Evolutionary conservation across 1,140 invertebrate genomes (phyloP), one percentile per base, ranked within the genome.

Genomic region (Tetragonula clypearis): DNA sequence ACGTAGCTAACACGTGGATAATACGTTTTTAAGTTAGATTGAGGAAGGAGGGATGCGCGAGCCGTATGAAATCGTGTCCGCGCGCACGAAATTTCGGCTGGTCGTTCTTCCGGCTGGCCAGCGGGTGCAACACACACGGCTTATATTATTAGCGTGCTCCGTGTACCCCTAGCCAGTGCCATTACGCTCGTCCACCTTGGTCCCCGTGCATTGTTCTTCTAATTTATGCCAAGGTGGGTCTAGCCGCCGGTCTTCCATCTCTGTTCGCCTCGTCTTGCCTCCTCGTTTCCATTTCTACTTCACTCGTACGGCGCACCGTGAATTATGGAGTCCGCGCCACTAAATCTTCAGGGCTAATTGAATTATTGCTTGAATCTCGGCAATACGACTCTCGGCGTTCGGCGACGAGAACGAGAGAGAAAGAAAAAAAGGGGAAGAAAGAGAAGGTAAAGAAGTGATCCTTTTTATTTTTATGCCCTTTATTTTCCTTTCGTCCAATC

Each of bases 321-420:
- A 93, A 91, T 93, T 92, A 93, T 93, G 88, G 90, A 88, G 90
- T 91, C 89, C 88, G 88, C 83, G 87, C 83, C 87, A 93, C 90
- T 93, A 93, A 93, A 93, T 93, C 90, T 92, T 90, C 76, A 80
- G 75, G 86, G 88, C 91, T 93, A 93, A 93, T 93, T 93, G 93
- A 93, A 93, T 93, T 93, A 93, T 93, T 93, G 92, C 92, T 85
- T 89, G 92, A 90, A 90, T 89, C 90, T 87, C 83, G 76, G 58
- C 81, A 72, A 84, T 55, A 77, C 85, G 65, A 72, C 60, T 84
- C 90, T 88, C 80, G 83, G 89, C 88, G 87, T 88, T 87, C 88
- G 79, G 88, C 41, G 58, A 35, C 19, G 53, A 6, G 30, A 14
- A n/a, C 17, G 58, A 6, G 30, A 6, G 30, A 14, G 55, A 17